Evolutionary conservation across 2,888 invertebrate genomes (phyloP).

Genomic region (Synanthedon tipuliformis): DNA sequence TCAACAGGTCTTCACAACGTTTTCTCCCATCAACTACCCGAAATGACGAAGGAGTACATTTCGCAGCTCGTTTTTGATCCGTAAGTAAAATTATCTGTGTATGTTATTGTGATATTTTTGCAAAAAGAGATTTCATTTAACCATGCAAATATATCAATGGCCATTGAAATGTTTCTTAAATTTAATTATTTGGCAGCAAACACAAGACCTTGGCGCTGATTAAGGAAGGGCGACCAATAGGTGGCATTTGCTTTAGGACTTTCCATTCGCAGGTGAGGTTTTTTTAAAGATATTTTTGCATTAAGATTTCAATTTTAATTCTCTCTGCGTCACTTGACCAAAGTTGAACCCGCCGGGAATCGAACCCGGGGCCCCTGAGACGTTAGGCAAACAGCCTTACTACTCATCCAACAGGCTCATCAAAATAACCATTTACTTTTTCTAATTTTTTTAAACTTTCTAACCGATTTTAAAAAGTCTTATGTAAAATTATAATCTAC

Average conservation of each 20-base stretch:
- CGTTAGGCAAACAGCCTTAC: no score
- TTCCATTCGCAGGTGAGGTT: constrained; percentile 79
- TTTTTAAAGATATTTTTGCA: no score
- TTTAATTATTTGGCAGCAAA: constrained; percentile 72
- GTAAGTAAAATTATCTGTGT: constrained; percentile 60
- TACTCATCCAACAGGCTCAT: no score
- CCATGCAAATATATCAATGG: no score
- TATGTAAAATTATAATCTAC: not conserved
- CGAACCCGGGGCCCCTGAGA: no score
- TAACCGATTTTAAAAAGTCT: not conserved
- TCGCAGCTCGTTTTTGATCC: constrained; percentile 94
- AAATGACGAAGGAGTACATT: constrained; percentile 98
- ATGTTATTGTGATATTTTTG: no score
- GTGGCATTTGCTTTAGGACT: constrained; percentile 97
- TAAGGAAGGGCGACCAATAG: constrained; percentile 92
- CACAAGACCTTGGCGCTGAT: constrained; percentile 93
- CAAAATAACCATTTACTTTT: no score
- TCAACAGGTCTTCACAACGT: constrained; percentile 85
- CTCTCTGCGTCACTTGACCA: not conserved
- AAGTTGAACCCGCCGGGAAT: no score
- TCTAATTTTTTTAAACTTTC: no score
- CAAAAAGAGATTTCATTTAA: no score
- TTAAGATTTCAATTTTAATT: not conserved
- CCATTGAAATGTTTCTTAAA: not conserved
- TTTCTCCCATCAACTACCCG: constrained; percentile 93